Evolutionary conservation across 1,140 invertebrate species (phyloP).

Genomic region (Conus betulinus): DNA sequence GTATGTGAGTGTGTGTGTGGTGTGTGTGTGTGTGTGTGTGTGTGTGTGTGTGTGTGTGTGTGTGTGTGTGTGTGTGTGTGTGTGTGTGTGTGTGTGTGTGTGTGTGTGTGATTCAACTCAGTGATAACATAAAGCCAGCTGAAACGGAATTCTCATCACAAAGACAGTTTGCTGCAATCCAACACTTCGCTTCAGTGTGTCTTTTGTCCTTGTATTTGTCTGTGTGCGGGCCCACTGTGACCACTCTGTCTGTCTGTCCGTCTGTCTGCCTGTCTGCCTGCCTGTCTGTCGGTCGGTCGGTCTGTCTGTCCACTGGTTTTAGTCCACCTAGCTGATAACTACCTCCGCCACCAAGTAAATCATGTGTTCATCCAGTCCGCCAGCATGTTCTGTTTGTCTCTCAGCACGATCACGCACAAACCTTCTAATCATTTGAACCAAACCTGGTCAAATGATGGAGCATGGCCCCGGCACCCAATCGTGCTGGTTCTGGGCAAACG

Average conservation of each 20-base stretch:
- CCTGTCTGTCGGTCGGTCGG: background rate
- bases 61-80: background rate
- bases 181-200: background rate
- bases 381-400: no score
- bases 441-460: no score
- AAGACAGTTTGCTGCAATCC: background rate
- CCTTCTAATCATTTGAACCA: no score
- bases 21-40: background rate
- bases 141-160: no score
- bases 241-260: background rate
- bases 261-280: background rate
- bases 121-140: no score
- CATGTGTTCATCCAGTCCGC: no score
- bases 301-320: background rate
- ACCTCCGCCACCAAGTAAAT: no score
- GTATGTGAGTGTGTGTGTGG: background rate
- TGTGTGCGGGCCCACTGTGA: background rate
- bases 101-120: background rate
- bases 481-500: no score
- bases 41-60: background rate
- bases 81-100: background rate
- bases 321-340: constrained; percentile 29
- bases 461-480: no score
- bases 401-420: no score
- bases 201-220: background rate